Conservation (phyloP, 1,140 invertebrate species). For the Leptinotarsa undecemlineata region DNA sequence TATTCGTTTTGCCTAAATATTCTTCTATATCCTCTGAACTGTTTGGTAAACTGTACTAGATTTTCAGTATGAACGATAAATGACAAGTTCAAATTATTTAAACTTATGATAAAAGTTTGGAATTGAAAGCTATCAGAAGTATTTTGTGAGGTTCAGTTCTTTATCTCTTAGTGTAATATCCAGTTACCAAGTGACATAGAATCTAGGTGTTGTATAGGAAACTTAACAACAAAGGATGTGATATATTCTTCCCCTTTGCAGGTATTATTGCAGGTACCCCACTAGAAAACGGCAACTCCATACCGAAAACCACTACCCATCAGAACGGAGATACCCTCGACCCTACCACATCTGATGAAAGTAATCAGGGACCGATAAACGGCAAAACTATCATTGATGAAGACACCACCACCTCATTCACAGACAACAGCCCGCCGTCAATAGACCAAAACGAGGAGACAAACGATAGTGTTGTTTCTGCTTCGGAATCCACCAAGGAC, state of each 20-base stretch:
- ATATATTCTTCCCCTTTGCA: not conserved
- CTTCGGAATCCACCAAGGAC: constrained; percentile 53
- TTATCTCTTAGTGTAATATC: no score
- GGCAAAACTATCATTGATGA: constrained; percentile 55
- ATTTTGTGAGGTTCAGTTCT: no score
- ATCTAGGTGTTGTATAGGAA: no score
- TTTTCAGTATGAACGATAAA: no score
- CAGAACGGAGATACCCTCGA: constrained; percentile 63
- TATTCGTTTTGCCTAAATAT: no score
- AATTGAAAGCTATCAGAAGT: no score
- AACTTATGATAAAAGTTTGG: no score
- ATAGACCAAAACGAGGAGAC: constrained; percentile 52
- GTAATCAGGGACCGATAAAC: constrained; percentile 59
- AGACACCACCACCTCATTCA: constrained; percentile 70
- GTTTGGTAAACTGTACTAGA: no score
- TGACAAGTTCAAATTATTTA: no score
- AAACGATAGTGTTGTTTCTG: constrained; percentile 51
- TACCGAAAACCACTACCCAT: constrained; percentile 54
- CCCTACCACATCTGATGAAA: constrained; percentile 59
- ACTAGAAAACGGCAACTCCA: constrained; percentile 53
- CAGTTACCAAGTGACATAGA: no score
- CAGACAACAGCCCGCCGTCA: constrained; percentile 68
- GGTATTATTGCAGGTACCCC: constrained; percentile 48
- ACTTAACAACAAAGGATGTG: no score
- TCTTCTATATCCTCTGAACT: no score